Percentiles rank a stretch among this genome's conserved stretches.
phyloP scores from a whole-genome alignment of 1,140 invertebrate species.

The Phortica variegata region DNA sequence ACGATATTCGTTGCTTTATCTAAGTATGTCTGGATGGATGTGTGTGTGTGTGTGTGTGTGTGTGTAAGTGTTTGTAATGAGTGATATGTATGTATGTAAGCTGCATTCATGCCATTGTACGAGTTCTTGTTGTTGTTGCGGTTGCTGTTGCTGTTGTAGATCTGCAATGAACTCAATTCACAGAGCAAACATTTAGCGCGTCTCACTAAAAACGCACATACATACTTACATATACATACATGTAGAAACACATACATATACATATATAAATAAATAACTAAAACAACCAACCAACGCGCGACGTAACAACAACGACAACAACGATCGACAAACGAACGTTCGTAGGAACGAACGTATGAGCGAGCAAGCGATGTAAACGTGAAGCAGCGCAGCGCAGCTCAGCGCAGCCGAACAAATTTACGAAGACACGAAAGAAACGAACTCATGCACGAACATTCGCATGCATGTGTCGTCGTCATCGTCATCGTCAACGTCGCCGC shows the following conservation, averaged over 20 bases:
- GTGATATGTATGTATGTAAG: no score
- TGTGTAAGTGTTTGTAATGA: no score
- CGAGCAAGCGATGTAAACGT: conserved; percentile 9
- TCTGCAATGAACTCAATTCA: conserved; percentile 1
- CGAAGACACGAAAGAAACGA: neutral
- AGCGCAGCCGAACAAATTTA: neutral
- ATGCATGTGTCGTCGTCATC: neutral
- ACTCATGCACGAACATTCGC: conserved; percentile 8
- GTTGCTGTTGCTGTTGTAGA: conserved; percentile 4
- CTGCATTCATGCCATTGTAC: no score
- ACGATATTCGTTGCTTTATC: no score
- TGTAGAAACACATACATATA: neutral
- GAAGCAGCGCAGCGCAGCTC: conserved; percentile 13
- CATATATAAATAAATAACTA: conserved; percentile 2
- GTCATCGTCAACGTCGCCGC: neutral
- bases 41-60: no score
- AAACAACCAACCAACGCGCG: no score
- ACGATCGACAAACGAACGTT: no score
- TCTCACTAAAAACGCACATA: conserved; percentile 5
- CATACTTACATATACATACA: neutral
- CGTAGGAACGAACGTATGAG: neutral
- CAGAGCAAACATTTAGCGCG: conserved; percentile 9
- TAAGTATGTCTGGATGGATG: no score
- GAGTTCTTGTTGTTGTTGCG: conserved; percentile 4
- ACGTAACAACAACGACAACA: no score